phyloP scores from a whole-genome alignment of 2,888 invertebrate species.

The Leptopterna dolabrata region DNA sequence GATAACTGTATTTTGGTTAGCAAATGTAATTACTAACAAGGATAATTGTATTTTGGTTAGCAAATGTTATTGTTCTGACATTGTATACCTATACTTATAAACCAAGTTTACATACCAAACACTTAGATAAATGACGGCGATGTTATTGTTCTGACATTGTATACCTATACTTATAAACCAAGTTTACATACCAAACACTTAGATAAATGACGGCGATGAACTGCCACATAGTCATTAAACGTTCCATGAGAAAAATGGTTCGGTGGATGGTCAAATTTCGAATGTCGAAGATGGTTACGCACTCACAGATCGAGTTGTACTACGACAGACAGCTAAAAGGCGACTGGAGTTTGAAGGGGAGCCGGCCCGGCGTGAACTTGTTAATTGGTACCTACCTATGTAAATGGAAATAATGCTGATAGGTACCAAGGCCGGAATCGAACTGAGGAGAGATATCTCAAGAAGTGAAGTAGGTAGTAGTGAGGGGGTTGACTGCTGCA shows the following conservation, averaged over 20 bases:
- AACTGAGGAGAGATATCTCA: background rate
- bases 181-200: too few relatives aligned
- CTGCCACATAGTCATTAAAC: background rate
- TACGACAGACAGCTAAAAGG: background rate
- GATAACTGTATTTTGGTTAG: too few relatives aligned
- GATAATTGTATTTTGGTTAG: too few relatives aligned
- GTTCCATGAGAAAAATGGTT: background rate
- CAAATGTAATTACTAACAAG: too few relatives aligned
- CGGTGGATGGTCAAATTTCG: too few relatives aligned
- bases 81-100: too few relatives aligned
- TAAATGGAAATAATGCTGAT: constrained; percentile 45
- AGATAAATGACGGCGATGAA: too few relatives aligned
- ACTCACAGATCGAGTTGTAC: background rate
- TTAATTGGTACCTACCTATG: constrained; percentile 53
- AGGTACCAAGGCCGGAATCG: constrained; percentile 20
- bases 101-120: too few relatives aligned
- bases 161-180: too few relatives aligned
- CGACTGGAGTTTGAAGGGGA: constrained; percentile 12
- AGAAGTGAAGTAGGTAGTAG: background rate
- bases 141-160: too few relatives aligned
- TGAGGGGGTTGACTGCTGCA: background rate
- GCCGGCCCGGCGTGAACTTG: background rate
- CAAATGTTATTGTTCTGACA: too few relatives aligned
- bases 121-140: too few relatives aligned
- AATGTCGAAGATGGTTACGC: background rate